A percentile compares a stretch with the other conserved stretches of the same genome.
These are phyloP conservation scores for Cydia pomonella DNA, from an alignment of 1,140 invertebrate species.

Conservation along the genomic window DNA sequence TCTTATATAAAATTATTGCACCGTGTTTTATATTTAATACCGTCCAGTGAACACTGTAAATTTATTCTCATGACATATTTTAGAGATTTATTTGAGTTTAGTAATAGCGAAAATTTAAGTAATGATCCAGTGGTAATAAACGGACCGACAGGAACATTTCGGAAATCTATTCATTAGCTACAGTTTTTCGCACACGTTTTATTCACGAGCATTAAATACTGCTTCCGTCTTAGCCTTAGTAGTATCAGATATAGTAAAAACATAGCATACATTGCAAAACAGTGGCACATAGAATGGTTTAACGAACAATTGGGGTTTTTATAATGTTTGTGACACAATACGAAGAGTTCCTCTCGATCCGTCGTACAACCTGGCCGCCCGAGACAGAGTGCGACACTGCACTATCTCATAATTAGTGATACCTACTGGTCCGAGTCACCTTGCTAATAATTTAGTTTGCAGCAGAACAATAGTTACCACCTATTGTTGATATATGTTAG, in stretches of 20 bases:
- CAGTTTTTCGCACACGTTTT: neutral
- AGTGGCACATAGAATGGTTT: neutral
- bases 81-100: slow-evolving; percentile 32
- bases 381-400: slow-evolving; percentile 12
- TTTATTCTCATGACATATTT: slow-evolving; percentile 44
- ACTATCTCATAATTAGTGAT: neutral
- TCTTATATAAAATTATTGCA: slow-evolving; percentile 54
- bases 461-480: slow-evolving; percentile 27
- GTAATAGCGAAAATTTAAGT: slow-evolving; percentile 9
- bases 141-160: slow-evolving; percentile 15
- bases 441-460: slow-evolving; percentile 15
- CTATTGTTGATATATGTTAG: slow-evolving; percentile 14
- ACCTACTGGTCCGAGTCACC: slow-evolving; percentile 8
- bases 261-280: no score
- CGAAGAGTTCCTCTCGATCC: slow-evolving; percentile 9
- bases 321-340: neutral
- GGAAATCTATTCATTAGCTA: neutral
- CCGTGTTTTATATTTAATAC: slow-evolving; percentile 70
- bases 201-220: neutral
- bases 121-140: slow-evolving; percentile 13
- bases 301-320: neutral
- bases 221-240: no score
- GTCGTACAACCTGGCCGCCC: neutral
- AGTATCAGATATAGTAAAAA: no score
- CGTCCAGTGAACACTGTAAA: slow-evolving; percentile 70